Conservation (phyloP, 2,888 invertebrate genomes). For the Phania funesta region DNA sequence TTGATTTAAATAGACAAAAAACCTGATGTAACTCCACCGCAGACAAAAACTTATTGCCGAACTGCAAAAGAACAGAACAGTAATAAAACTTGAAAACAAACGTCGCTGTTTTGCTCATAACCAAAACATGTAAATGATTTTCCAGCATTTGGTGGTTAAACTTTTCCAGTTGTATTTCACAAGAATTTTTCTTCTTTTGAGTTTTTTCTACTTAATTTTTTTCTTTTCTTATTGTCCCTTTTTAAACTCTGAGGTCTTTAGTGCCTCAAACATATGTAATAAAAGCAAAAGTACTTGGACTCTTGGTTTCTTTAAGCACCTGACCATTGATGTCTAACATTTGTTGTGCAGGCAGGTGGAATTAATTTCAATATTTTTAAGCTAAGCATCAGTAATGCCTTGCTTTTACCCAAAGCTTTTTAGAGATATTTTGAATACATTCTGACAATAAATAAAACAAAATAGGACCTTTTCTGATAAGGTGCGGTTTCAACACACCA, state of each 20-base stretch:
- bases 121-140: slow-evolving; percentile 34
- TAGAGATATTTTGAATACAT: no score
- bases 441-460: no score
- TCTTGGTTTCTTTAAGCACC: background rate
- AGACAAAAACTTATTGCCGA: slow-evolving; percentile 32
- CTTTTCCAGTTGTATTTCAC: background rate
- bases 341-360: slow-evolving; percentile 16
- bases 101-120: background rate
- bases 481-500: no score
- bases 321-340: background rate
- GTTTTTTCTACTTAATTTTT: background rate
- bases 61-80: background rate
- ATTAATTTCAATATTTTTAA: slow-evolving; percentile 3
- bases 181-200: background rate
- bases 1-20: slow-evolving; percentile 13
- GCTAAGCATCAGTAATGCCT: background rate
- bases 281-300: background rate
- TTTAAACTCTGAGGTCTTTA: background rate
- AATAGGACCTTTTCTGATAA: no score
- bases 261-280: background rate
- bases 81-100: slow-evolving; percentile 15
- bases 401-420: no score
- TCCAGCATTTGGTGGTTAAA: background rate
- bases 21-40: slow-evolving; percentile 38
- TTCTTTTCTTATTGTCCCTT: background rate